Evolutionary conservation across 2,888 invertebrate species (phyloP).

Genomic region (Cerceris ruficornis): DNA sequence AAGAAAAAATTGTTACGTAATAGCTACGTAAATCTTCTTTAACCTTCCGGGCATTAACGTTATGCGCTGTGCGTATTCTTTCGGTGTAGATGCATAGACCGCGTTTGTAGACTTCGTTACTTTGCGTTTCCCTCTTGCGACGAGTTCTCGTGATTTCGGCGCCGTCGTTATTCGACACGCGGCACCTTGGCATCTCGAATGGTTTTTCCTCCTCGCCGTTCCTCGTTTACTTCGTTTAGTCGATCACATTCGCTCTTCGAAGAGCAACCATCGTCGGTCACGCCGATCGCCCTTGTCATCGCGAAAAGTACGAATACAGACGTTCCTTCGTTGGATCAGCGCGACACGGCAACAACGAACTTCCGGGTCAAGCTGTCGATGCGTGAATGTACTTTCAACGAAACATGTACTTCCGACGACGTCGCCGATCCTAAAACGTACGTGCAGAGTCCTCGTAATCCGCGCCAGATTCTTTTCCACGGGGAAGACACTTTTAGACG

Average conservation of each 20-base stretch:
- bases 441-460: conserved; percentile 12
- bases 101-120: neutral
- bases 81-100: neutral
- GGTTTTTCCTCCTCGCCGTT: neutral
- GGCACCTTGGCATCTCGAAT: neutral
- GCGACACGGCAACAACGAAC: too few species aligned
- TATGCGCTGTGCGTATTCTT: conserved; percentile 31
- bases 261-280: neutral
- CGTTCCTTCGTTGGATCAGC: neutral
- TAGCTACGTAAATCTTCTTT: conserved; percentile 22
- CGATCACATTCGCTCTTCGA: neutral
- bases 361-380: too few species aligned
- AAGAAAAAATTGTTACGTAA: conserved; percentile 8
- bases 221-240: neutral
- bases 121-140: neutral
- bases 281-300: neutral
- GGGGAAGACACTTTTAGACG: neutral
- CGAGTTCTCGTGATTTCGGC: too few species aligned
- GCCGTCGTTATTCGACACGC: neutral
- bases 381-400: too few species aligned
- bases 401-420: neutral
- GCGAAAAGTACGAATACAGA: neutral
- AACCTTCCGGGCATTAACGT: conserved; percentile 2
- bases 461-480: conserved; percentile 9
- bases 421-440: conserved; percentile 24